Base-by-base conservation (phyloP, 2,797 vertebrate species). In the Poeciliopsis infans region DNA sequence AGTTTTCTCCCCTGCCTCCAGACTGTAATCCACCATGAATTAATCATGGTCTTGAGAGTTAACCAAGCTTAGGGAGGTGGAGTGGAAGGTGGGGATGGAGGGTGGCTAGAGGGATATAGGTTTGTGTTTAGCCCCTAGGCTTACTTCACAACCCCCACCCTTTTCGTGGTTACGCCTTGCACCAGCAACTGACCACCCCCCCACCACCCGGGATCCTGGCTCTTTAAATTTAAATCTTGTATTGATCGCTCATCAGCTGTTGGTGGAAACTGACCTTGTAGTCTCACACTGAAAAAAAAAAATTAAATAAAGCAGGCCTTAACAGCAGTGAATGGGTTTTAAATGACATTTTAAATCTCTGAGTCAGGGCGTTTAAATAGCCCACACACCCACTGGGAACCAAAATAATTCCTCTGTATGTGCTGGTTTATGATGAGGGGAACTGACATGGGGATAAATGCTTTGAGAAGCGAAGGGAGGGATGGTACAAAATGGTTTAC, bases 11-110 rank as follows among this genome's bases (percentile, higher is more conserved):
- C 79, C 86, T 82, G 92, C 93, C 91, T 94, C 89, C 92, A 93
- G 90, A 93, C 91, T 93, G 90, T 96, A 96, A 96, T 96, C 95
- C 95, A 94, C 92, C 92, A 95, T 96, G 95, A 96, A 96, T 96
- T 95, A 96, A 96, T 95, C 95, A 96, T 95, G 93, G 94, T 92
- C 88, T 93, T 94, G 89, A 91, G 95, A 94, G 95, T 95, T 95
- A 95, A 95, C 94, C 94, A 95, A 93, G 91, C 95, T 94, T 91
- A 89, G 85, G 86, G 83, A 89, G 84, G 91, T 84, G 79, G 86
- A 78, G 83, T 78, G 75, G 77, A 84, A 85, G 86, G 91, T 87
- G 85, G 87, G 81, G 77, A 81, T 79, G 75, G 77, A 83, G 80
- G 84, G 83, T 87, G 86, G 85, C 79, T 89, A 78, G 88, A 86